Evolutionary conservation across 2,888 invertebrate species (phyloP).

Genomic region (Morpho deidamia): DNA sequence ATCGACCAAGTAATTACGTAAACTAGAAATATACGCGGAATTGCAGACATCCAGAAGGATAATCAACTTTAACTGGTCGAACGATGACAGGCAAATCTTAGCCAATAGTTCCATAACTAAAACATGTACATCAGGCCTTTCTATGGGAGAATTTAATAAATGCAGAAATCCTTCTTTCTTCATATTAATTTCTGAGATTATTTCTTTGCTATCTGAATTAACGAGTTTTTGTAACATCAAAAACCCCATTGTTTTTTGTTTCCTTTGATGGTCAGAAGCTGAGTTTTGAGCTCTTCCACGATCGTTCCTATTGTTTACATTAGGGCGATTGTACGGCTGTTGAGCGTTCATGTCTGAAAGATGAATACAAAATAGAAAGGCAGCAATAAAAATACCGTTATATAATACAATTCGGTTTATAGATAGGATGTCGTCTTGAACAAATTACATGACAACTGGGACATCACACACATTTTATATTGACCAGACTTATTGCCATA

Average conservation of each 20-base stretch:
- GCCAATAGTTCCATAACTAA: conserved; percentile 55
- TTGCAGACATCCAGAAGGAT: conserved; percentile 51
- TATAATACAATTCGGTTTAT: no score
- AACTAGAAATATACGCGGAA: conserved; percentile 43
- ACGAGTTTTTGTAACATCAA: conserved; percentile 47
- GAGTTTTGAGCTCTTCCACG: no score
- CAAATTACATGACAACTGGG: no score
- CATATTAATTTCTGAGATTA: conserved; percentile 45
- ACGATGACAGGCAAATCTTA: conserved; percentile 51
- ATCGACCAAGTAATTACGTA: conserved; percentile 51
- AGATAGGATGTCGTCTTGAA: no score
- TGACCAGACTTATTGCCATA: no score
- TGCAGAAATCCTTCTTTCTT: conserved; percentile 45
- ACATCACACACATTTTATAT: no score
- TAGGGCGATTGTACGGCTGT: no score
- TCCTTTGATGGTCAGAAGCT: no score
- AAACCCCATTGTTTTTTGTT: conserved; percentile 32
- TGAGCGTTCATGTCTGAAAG: no score
- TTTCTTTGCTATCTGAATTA: conserved; percentile 42
- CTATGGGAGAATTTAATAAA: conserved; percentile 41
- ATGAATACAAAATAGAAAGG: no score
- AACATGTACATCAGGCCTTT: conserved; percentile 47
- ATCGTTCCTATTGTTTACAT: no score
- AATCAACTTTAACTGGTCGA: conserved; percentile 47
- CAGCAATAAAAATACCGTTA: no score